Percentiles rank a stretch among this genome's conserved stretches.
Evolutionary conservation across 2,888 invertebrate genomes (phyloP).

Genomic region (Zygothrica quintamaculata): DNA sequence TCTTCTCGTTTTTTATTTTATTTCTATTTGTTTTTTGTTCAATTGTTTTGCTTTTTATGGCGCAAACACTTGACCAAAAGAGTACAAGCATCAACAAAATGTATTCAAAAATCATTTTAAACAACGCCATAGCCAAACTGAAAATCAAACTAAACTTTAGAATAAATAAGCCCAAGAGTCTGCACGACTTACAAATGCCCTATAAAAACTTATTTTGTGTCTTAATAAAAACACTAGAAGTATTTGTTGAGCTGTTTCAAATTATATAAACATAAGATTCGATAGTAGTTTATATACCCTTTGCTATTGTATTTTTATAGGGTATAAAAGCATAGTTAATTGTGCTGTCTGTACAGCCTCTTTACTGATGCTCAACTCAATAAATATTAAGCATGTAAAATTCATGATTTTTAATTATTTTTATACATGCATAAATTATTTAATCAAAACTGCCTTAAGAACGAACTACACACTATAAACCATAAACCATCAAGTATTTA

Average conservation of each 20-base stretch:
- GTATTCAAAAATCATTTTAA: conserved; percentile 41
- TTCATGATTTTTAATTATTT: conserved; percentile 58
- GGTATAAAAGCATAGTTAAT: neutral
- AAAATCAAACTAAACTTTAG: conserved; percentile 1
- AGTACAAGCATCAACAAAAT: conserved; percentile 51
- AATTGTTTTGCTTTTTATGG: conserved; percentile 44
- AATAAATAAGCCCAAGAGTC: neutral
- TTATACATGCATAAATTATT: conserved; percentile 51
- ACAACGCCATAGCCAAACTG: conserved; percentile 42
- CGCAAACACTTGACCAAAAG: conserved; percentile 57
- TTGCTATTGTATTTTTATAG: too few relatives aligned
- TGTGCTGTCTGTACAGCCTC: neutral
- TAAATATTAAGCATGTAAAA: conserved; percentile 66
- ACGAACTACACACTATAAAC: too few relatives aligned
- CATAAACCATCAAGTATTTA: neutral
- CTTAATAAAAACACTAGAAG: too few relatives aligned
- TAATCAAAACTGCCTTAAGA: conserved; percentile 38
- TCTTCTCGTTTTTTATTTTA: neutral
- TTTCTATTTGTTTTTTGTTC: conserved; percentile 8
- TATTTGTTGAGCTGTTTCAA: too few relatives aligned
- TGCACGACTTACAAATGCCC: conserved; percentile 9
- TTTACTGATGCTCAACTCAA: conserved; percentile 13
- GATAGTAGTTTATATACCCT: too few relatives aligned
- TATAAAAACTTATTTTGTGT: too few relatives aligned
- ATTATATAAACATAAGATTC: too few relatives aligned